These are phyloP conservation scores for Pachyseris speciosa DNA, from an alignment of 64 coral and sea anemone species.

Conservation along the genomic window DNA sequence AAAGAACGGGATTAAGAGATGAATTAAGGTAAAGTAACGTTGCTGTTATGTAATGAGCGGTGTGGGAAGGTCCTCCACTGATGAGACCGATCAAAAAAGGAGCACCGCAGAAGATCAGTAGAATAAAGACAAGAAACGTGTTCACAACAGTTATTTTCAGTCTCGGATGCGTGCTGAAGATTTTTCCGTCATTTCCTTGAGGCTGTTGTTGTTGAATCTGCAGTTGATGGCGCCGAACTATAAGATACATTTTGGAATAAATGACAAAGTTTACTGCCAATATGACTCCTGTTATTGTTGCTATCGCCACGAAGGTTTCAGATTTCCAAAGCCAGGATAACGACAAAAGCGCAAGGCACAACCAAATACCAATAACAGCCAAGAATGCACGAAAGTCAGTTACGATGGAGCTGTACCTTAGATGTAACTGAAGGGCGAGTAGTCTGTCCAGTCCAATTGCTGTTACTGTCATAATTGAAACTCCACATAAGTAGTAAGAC, in stretches of 20 bases:
- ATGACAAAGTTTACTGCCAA: background rate
- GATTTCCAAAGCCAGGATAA: background rate
- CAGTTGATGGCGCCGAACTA: background rate
- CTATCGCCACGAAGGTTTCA: background rate
- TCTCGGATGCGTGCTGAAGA: background rate
- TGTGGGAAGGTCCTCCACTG: background rate
- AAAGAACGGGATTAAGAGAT: background rate
- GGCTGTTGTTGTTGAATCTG: background rate
- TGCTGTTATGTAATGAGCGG: background rate
- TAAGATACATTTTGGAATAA: conserved; percentile 6
- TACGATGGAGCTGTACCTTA: conserved; percentile 31
- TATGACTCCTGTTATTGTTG: background rate
- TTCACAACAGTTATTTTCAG: background rate
- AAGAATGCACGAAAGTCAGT: background rate
- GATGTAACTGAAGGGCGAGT: conserved; percentile 49
- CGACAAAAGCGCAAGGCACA: background rate
- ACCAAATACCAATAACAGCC: background rate
- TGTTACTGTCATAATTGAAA: conserved; percentile 15
- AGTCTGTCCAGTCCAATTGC: conserved; percentile 41
- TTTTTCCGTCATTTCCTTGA: background rate
- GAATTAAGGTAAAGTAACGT: background rate
- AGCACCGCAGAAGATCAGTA: background rate
- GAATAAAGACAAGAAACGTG: background rate
- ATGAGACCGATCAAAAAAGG: background rate
- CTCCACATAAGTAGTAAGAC: background rate